Percentiles rank a stretch among this genome's conserved stretches.
Evolutionary conservation across 2,888 invertebrate genomes (phyloP).

Genomic region (Aphrophora alni): DNA sequence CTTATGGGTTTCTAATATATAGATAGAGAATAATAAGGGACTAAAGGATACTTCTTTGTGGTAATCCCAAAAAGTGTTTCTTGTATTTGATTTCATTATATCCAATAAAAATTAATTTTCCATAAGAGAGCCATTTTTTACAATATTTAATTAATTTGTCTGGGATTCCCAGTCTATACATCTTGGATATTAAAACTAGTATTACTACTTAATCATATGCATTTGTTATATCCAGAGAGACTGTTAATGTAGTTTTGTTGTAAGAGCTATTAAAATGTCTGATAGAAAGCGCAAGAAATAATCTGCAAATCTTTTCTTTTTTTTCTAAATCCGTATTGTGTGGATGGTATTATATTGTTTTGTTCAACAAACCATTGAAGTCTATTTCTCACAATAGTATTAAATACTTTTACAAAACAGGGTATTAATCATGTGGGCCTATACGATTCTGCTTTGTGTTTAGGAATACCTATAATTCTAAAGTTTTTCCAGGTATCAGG

Average conservation of each 20-base stretch:
- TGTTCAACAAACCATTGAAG: neutral
- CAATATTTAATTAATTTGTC: neutral
- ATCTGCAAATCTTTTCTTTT: neutral
- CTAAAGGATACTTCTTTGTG: constrained; percentile 1
- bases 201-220: neutral
- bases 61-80: neutral
- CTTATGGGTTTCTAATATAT: too few species aligned
- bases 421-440: too few species aligned
- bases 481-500: too few species aligned
- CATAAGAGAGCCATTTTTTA: neutral
- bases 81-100: neutral
- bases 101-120: too few species aligned
- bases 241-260: neutral
- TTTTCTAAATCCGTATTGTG: constrained; percentile 12
- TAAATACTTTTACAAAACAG: too few species aligned
- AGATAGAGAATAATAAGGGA: neutral
- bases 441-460: too few species aligned
- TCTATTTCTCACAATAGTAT: too few species aligned
- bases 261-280: neutral
- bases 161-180: constrained; percentile 11
- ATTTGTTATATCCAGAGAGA: neutral
- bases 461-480: too few species aligned
- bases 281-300: neutral
- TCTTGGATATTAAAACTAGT: too few species aligned
- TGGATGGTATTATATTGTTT: neutral